phyloP scores from a whole-genome alignment of 23 tunicate species.

The Aplidium turbinatum region DNA sequence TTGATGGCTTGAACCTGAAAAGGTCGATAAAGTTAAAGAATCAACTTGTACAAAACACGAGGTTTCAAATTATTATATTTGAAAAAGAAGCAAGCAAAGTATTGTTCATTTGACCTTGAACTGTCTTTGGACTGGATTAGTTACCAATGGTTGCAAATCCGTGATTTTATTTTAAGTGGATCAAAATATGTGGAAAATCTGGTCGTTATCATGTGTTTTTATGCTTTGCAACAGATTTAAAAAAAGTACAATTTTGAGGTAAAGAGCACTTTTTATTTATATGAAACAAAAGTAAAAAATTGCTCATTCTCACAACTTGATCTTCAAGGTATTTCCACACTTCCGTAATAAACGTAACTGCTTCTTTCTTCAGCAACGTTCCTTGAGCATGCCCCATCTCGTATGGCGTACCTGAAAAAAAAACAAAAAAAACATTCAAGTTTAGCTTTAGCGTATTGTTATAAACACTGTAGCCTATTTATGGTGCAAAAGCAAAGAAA shows the following conservation, averaged over 20 bases:
- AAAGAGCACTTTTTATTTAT: neutral
- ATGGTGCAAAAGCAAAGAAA: too few species aligned
- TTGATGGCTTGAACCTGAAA: slow-evolving; percentile 80
- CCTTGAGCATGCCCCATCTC: slow-evolving; percentile 98
- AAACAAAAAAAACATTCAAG: neutral
- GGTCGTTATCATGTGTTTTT: too few species aligned
- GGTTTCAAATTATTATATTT: neutral
- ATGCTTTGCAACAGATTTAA: too few species aligned
- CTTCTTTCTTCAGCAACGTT: slow-evolving; percentile 67
- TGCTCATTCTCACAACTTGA: slow-evolving; percentile 74
- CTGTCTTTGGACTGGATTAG: too few species aligned
- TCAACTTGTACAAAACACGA: neutral
- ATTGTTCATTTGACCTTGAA: too few species aligned
- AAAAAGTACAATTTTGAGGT: neutral
- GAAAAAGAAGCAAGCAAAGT: too few species aligned
- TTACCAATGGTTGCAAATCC: too few species aligned
- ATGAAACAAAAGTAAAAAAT: too few species aligned
- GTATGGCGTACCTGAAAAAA: slow-evolving; percentile 71
- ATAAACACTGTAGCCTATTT: too few species aligned
- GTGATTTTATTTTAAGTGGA: neutral
- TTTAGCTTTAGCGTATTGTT: neutral
- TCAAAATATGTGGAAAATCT: neutral
- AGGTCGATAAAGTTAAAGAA: neutral
- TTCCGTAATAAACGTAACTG: slow-evolving; percentile 55
- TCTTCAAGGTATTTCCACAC: slow-evolving; percentile 84